Evolutionary conservation across 2,797 vertebrate species (phyloP).

Genomic region (Chromis chromis): DNA sequence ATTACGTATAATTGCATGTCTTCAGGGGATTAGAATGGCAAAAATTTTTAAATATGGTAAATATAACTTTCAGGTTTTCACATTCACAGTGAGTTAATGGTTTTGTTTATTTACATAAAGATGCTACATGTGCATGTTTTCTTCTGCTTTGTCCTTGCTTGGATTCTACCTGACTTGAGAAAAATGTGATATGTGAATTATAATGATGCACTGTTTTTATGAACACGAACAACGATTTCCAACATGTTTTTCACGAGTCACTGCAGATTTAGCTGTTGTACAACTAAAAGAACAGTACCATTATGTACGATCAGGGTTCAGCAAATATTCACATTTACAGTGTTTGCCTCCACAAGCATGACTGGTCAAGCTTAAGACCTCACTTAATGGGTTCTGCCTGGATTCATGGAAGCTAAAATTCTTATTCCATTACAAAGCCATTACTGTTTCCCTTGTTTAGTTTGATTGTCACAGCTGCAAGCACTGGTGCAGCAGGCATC

Average conservation of each 20-base stretch:
- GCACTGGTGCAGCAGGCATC: slow-evolving; percentile 88
- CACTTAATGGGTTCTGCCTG: background rate
- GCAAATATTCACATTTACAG: background rate
- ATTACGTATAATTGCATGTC: no score
- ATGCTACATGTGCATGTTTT: no score
- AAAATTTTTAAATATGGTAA: no score
- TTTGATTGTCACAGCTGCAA: slow-evolving; percentile 84
- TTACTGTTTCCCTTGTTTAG: slow-evolving; percentile 15
- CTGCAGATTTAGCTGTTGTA: background rate
- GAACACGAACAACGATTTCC: no score
- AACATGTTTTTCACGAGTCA: background rate
- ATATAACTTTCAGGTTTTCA: no score
- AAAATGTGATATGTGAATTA: no score
- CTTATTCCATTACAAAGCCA: background rate
- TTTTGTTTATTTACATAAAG: no score
- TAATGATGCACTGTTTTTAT: no score
- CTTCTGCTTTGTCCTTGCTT: background rate
- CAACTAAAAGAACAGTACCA: background rate
- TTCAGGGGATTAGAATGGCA: no score
- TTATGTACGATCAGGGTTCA: background rate
- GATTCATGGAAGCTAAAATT: slow-evolving; percentile 1
- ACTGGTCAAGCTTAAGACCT: background rate
- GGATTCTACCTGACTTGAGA: no score
- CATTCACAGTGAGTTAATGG: no score
- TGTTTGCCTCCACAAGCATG: background rate